phyloP scores from a whole-genome alignment of 2,113 vertebrate species.

The Sander lucioperca region DNA sequence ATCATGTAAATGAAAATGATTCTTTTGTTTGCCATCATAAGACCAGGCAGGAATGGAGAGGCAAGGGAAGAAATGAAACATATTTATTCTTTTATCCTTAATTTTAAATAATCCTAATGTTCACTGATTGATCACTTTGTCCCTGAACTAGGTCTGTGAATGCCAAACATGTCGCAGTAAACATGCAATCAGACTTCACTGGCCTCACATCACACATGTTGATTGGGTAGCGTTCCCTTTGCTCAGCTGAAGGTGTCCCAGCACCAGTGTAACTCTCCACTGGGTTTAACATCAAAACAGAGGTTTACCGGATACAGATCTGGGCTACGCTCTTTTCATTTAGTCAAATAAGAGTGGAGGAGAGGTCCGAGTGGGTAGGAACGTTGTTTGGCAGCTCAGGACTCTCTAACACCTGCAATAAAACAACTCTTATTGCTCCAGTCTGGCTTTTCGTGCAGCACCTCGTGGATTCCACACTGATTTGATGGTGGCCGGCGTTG shows the following conservation, averaged over 20 bases:
- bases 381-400: conserved; percentile 53
- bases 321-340: conserved; percentile 22
- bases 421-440: conserved; percentile 53
- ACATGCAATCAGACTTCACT: conserved; percentile 47
- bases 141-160: too few species aligned
- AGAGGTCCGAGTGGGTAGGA: conserved; percentile 5
- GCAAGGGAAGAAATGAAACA: not conserved
- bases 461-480: conserved; percentile 74
- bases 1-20: not conserved
- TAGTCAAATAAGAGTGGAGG: conserved; percentile 4
- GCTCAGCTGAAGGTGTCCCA: conserved; percentile 38
- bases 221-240: conserved; percentile 43
- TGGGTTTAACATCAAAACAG: conserved; percentile 34
- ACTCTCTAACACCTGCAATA: conserved; percentile 68
- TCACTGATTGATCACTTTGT: not conserved
- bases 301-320: conserved; percentile 53
- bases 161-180: not conserved
- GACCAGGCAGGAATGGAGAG: not conserved
- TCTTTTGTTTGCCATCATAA: not conserved
- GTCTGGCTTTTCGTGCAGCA: conserved; percentile 69
- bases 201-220: conserved; percentile 54
- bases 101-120: not conserved
- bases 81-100: not conserved
- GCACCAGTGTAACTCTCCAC: not conserved
- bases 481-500: conserved; percentile 76